Evolutionary conservation across 1,140 invertebrate genomes (phyloP), one percentile per base, ranked within the genome.

Genomic region (Macrostomum lignano): DNA sequence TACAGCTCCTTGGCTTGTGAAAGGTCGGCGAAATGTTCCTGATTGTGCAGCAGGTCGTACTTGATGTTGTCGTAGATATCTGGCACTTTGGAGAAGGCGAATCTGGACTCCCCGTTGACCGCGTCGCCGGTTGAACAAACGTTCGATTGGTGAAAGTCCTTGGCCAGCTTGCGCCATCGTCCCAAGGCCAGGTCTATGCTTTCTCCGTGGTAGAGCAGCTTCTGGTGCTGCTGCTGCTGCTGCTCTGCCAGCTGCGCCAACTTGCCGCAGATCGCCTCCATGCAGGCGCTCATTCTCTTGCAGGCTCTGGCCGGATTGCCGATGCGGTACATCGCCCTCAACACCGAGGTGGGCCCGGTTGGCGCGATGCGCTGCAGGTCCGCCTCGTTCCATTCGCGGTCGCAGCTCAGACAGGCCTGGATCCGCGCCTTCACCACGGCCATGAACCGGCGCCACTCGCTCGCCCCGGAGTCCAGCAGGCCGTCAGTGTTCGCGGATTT

Each of bases 11-110:
- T 77, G 1, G 84, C 72, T 48, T 78, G 67, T n/a, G n/a, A n/a
- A 44, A 82, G 72, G 55, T 86, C 91, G 43, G 88, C 74, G 42
- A 94, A 49, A 1, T 75, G 79, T 48, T 82, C 72, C 46, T 84
- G 75, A 55, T 98, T 98, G 48, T 98, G 91, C 47, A 94, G 86
- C 36, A 94, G 54, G 60, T 98, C 88, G 38, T 61, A 96, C 48
- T 96, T 96, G 42, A 96, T 94, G 51, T 86, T 94, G 61, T 98
- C 91, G 49, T 94, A 98, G 41, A 98, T 96, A 53, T 96, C 91
- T 0, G 91, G 88, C 39, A 98, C 84, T 62, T 98, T 98, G 1
- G 81, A 91, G 11, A 69, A 77, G 39, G 58, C 63, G 96, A 58
- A 51, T 96, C 96, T 54, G 55, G 88, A 91, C 55, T 91, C 91